These are phyloP conservation scores for Drosophila heteroneura DNA, from an alignment of 2,888 invertebrate species.

Conservation along the genomic window DNA sequence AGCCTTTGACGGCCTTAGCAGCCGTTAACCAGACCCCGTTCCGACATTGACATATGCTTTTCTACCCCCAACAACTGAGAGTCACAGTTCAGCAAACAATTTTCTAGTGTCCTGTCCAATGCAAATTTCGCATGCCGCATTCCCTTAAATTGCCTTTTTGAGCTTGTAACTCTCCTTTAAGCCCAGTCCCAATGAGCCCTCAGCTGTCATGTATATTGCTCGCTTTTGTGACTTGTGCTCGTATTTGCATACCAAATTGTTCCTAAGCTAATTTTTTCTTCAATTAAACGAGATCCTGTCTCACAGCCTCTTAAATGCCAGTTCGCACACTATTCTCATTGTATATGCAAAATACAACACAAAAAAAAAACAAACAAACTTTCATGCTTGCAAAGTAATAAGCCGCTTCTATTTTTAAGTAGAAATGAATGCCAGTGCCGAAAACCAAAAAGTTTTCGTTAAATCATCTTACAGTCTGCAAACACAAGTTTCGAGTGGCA, in stretches of 20 bases:
- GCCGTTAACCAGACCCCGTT: constrained; percentile 47
- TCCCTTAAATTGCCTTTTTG: constrained; percentile 70
- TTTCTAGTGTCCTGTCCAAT: constrained; percentile 31
- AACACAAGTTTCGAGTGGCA: constrained; percentile 22
- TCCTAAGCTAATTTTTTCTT: constrained; percentile 61
- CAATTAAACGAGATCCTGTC: constrained; percentile 65
- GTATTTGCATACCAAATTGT: constrained; percentile 48
- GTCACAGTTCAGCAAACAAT: constrained; percentile 1
- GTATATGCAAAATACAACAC: constrained; percentile 28
- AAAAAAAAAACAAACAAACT: constrained; percentile 33
- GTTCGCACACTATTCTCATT: constrained; percentile 33
- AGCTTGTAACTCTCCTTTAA: constrained; percentile 28
- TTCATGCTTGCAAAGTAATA: constrained; percentile 40
- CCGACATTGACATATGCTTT: constrained; percentile 68
- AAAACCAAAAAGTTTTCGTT: constrained; percentile 39
- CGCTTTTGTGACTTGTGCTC: constrained; percentile 5
- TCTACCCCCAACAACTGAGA: constrained; percentile 16
- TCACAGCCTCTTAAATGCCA: constrained; percentile 26
- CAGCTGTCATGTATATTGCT: neutral
- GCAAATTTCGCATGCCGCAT: constrained; percentile 60
- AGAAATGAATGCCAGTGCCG: constrained; percentile 43
- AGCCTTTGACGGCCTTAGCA: constrained; percentile 45
- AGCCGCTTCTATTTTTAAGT: constrained; percentile 50
- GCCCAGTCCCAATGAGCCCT: neutral
- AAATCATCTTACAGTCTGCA: constrained; percentile 18